These are phyloP conservation scores for Rhinoptilus africanus DNA, from an alignment of 2,113 vertebrate genomes.

Conservation along the genomic window DNA sequence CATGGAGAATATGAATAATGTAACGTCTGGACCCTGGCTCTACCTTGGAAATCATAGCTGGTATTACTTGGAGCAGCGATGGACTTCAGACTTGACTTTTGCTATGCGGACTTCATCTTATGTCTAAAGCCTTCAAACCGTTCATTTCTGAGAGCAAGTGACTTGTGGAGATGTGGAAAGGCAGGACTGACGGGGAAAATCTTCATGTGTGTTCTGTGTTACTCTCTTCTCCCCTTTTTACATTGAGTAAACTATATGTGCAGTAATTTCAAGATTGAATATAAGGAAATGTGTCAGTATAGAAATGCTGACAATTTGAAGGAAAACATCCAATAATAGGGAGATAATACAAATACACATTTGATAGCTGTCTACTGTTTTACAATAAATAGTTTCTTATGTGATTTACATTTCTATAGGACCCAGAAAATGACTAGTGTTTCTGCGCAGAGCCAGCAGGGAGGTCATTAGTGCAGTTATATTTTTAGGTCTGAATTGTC, in stretches of 20 bases:
- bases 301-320: background rate
- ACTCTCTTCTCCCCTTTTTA: background rate
- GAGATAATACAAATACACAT: background rate
- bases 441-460: background rate
- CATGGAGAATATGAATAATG: background rate
- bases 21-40: background rate
- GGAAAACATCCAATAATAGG: background rate
- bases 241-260: background rate
- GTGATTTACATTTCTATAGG: background rate
- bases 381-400: background rate
- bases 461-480: background rate
- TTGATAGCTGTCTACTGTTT: background rate
- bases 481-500: conserved; percentile 47
- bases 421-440: background rate
- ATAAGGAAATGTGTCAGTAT: background rate
- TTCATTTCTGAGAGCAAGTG: background rate
- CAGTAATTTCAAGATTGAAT: background rate
- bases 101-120: background rate
- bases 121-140: background rate
- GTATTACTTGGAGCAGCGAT: background rate
- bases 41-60: background rate
- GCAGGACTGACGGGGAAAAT: background rate
- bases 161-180: background rate
- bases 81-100: background rate
- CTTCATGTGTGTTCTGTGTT: background rate